Conservation (phyloP, 2,797 vertebrate genomes). For the Sebastes flavidus region DNA sequence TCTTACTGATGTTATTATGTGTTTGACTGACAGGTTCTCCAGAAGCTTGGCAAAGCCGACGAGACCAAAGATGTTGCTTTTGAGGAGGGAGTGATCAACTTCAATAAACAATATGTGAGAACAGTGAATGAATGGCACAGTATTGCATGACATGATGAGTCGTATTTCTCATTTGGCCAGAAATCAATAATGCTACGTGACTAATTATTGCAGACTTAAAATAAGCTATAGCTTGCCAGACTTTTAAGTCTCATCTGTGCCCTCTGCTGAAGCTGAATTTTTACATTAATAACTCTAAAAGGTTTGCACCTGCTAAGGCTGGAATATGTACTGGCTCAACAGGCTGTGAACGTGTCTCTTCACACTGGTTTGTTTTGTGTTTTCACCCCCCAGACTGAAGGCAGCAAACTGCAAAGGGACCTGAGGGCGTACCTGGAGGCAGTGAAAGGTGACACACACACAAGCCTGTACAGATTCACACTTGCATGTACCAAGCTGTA, state of each 20-base stretch:
- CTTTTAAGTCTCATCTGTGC: background rate
- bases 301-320: background rate
- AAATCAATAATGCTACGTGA: background rate
- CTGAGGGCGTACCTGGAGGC: slow-evolving; percentile 90
- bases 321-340: background rate
- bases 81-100: slow-evolving; percentile 97
- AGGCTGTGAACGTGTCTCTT: background rate
- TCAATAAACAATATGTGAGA: slow-evolving; percentile 96
- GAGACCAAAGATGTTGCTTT: slow-evolving; percentile 98
- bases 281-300: too few relatives aligned
- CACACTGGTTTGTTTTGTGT: background rate
- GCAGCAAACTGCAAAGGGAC: slow-evolving; percentile 91
- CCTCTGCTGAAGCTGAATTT: too few relatives aligned
- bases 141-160: background rate
- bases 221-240: background rate
- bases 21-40: slow-evolving; percentile 87
- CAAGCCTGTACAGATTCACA: background rate
- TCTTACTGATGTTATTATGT: background rate
- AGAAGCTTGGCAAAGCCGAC: slow-evolving; percentile 98
- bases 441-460: slow-evolving; percentile 85
- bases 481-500: background rate
- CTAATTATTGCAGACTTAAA: background rate
- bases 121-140: background rate
- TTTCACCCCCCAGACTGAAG: slow-evolving; percentile 84
- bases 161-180: background rate